Evolutionary conservation across 2,113 vertebrate genomes (phyloP).

Genomic region (Xiphorhynchus elegans): DNA sequence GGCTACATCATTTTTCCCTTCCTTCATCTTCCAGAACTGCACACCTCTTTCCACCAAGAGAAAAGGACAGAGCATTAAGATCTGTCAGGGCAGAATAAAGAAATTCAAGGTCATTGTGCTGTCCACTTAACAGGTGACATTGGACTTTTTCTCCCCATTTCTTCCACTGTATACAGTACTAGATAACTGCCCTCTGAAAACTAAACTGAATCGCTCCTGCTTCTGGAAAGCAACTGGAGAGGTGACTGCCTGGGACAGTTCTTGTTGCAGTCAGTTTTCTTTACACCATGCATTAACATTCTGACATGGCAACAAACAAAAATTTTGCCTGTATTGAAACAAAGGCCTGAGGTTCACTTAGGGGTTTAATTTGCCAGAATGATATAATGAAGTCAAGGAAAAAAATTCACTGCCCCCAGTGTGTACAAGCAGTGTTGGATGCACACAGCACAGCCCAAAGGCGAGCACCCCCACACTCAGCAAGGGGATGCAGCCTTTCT

Average conservation of each 20-base stretch:
- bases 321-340: background rate
- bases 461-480: background rate
- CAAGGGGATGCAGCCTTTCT: background rate
- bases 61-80: background rate
- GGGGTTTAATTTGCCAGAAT: background rate
- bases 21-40: background rate
- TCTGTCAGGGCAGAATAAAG: background rate
- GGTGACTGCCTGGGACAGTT: background rate
- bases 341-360: background rate
- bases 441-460: background rate
- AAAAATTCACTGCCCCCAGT: background rate
- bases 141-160: background rate
- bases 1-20: background rate
- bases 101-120: background rate
- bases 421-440: fast-evolving
- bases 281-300: background rate
- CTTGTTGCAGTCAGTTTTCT: background rate
- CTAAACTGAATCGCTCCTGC: background rate
- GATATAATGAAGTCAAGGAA: background rate
- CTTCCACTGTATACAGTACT: background rate
- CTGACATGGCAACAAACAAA: background rate
- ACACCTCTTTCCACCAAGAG: background rate
- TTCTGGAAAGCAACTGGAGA: background rate
- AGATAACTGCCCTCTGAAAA: background rate
- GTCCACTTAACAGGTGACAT: background rate